A percentile compares a stretch with the other conserved stretches of the same genome.
These are phyloP conservation scores for Centropristis striata DNA, from an alignment of 2,113 vertebrate species.

Conservation along the genomic window DNA sequence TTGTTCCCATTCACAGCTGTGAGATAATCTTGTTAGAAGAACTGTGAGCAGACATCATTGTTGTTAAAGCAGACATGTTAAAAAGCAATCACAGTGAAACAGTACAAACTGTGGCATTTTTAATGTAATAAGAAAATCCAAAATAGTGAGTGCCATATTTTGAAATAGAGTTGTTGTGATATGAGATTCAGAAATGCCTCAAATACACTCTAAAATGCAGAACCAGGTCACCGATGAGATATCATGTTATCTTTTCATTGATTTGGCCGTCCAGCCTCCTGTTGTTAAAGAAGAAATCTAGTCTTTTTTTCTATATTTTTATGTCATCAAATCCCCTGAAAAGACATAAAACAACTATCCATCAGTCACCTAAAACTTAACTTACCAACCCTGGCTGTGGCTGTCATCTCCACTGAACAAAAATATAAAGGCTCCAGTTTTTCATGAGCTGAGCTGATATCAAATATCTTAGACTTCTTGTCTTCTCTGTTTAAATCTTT, in stretches of 20 bases:
- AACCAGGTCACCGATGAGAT: too few species aligned
- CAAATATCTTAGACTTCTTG: too few species aligned
- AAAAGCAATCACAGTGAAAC: slow-evolving; percentile 8
- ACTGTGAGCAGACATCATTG: slow-evolving; percentile 18
- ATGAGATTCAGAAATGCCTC: too few species aligned
- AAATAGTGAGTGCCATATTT: not conserved
- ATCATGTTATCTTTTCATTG: too few species aligned
- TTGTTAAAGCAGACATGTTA: not conserved
- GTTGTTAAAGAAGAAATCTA: not conserved
- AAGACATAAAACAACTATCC: not conserved
- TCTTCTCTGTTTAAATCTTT: too few species aligned
- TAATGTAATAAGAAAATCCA: not conserved
- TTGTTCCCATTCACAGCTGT: slow-evolving; percentile 66
- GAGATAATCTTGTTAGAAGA: slow-evolving; percentile 52
- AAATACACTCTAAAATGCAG: too few species aligned
- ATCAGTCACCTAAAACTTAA: not conserved
- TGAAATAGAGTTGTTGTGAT: too few species aligned
- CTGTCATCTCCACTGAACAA: not conserved
- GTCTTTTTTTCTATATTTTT: not conserved
- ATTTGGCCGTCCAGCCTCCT: not conserved
- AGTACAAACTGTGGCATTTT: not conserved
- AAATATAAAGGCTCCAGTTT: too few species aligned
- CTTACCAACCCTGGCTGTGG: not conserved
- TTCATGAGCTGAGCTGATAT: too few species aligned
- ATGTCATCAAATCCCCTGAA: not conserved